Evolutionary conservation across 1,140 invertebrate species (phyloP), one percentile per base, ranked within the genome.

Genomic region (Diachasma alloeum): DNA sequence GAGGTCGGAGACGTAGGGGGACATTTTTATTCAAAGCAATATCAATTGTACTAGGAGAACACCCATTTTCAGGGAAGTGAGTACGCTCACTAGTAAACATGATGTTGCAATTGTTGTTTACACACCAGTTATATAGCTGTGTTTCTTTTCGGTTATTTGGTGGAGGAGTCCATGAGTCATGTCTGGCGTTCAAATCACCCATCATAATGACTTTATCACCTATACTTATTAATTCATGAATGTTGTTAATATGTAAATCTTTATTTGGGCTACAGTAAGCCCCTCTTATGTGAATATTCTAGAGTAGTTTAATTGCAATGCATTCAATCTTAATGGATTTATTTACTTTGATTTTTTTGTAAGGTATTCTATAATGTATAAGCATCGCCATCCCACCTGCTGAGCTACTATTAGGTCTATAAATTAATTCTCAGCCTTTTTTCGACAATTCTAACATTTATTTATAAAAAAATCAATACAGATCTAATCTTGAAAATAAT

Each of bases 121-220:
- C 10, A 6, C 59, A 19, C 42, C 79, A 83, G 3, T 81, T 81
- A 48, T 69, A 78, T 15, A 84, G 10, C 0, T 70, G 63, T 46
- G 11, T 53, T 2, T 81, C 81, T 73, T 75, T 84, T 17, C 4
- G 19, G 39, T 85, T 85, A 63, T 80, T 81, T n/a, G 8, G 67
- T 56, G 80, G 66, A 70, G 79, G 79, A n/a, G 81, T 81, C 81
- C 82, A 84, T 0, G 37, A 69, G 10, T 4, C 10, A 37, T 83
- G 78, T 70, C 79, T 78, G 2, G 82, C 81, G 37, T 86, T 86
- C 4, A 86, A 63, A 70, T 86, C 82, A 0, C 83, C 82, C 8
- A 84, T 70, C 0, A 84, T 26, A 24, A 86, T 11, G 11, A 81
- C 74, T 79, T 83, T 84, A 17, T 81, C 24, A 10, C 72, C 74